Conservation (phyloP, 2,888 invertebrate genomes). For the Ptychoptera albimana region DNA sequence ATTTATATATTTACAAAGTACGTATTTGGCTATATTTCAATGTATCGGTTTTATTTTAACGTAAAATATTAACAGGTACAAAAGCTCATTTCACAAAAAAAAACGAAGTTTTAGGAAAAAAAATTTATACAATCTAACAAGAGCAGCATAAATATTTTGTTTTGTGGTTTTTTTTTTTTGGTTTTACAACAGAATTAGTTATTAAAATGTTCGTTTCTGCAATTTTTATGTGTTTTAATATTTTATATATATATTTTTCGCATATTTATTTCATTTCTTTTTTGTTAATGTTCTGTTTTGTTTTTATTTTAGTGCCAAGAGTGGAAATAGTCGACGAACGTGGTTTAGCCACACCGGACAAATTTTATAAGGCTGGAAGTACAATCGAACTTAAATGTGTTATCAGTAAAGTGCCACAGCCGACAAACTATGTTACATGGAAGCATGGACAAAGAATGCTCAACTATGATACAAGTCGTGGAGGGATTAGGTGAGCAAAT, state of each 20-base stretch:
- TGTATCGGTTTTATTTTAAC: no score
- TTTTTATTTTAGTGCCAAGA: constrained; percentile 51
- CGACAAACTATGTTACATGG: constrained; percentile 62
- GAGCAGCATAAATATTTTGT: no score
- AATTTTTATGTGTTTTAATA: no score
- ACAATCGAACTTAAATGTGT: constrained; percentile 69
- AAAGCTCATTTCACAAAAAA: no score
- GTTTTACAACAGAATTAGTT: no score
- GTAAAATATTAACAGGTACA: no score
- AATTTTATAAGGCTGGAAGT: constrained; percentile 68
- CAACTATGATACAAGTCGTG: constrained; percentile 64
- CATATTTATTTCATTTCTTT: background rate
- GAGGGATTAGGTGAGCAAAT: constrained; percentile 54
- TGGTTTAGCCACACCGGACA: constrained; percentile 57
- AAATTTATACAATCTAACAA: no score
- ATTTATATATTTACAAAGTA: no score
- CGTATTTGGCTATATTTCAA: no score
- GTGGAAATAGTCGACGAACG: constrained; percentile 68
- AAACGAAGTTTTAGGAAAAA: no score
- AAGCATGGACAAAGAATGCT: constrained; percentile 56
- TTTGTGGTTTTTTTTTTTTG: no score
- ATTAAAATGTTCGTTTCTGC: no score
- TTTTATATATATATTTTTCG: background rate
- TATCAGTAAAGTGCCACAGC: constrained; percentile 64
- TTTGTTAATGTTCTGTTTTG: constrained; percentile 3